These are phyloP conservation scores for Saxidomus purpurata DNA, from an alignment of 1,140 invertebrate species.

Conservation along the genomic window DNA sequence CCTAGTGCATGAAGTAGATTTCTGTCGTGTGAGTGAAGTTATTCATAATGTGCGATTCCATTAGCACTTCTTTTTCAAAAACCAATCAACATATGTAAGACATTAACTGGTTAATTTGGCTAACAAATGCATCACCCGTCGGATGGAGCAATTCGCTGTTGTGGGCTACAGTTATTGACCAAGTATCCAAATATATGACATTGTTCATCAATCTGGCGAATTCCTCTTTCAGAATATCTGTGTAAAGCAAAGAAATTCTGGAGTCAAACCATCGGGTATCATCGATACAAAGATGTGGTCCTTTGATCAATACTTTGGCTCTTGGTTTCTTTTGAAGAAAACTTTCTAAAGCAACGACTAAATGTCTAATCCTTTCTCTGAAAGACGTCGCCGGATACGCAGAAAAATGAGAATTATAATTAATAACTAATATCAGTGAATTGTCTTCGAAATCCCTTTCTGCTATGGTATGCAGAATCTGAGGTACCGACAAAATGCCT, in stretches of 20 bases:
- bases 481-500: background rate
- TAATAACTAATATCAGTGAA: background rate
- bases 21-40: too few species aligned
- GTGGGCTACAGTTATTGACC: constrained; percentile 31
- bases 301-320: constrained; percentile 40
- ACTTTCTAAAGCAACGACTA: background rate
- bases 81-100: constrained; percentile 51
- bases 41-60: too few species aligned
- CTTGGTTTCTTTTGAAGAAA: constrained; percentile 19
- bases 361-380: background rate
- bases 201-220: constrained; percentile 18
- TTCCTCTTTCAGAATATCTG: constrained; percentile 30
- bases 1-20: too few species aligned
- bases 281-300: constrained; percentile 24
- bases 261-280: too few species aligned
- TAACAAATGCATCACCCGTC: background rate
- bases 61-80: too few species aligned
- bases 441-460: background rate
- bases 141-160: constrained; percentile 39
- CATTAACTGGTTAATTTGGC: constrained; percentile 45
- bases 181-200: constrained; percentile 38
- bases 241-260: background rate
- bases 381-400: constrained; percentile 17
- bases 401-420: constrained; percentile 45
- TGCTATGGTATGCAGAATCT: background rate